Conservation (phyloP, 2,113 vertebrate species). For the Dermatemys mawii region DNA sequence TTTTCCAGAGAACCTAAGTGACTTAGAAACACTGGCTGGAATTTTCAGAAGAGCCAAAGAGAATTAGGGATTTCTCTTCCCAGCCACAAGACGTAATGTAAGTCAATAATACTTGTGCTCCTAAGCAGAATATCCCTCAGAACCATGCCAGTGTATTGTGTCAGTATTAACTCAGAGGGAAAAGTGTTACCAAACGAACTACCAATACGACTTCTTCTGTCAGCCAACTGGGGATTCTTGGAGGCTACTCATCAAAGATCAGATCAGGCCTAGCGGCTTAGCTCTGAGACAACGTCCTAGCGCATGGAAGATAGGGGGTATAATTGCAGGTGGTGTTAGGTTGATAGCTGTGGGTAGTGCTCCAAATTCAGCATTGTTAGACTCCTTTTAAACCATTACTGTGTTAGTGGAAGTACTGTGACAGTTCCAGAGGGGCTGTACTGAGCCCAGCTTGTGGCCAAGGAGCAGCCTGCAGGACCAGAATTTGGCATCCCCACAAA, state of each 20-base stretch:
- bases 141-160: background rate
- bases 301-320: background rate
- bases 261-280: background rate
- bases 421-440: background rate
- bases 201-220: background rate
- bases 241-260: background rate
- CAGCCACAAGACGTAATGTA: background rate
- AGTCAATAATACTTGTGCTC: background rate
- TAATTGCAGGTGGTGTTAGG: background rate
- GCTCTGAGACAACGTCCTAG: background rate
- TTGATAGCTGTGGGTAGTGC: background rate
- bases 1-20: background rate
- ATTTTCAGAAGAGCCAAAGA: background rate
- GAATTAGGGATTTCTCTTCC: background rate
- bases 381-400: background rate
- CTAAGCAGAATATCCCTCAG: background rate
- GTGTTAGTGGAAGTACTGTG: background rate
- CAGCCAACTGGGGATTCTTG: background rate
- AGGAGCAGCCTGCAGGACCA: rapidly evolving
- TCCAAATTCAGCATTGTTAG: background rate
- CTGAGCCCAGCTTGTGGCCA: background rate
- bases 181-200: background rate
- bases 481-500: background rate
- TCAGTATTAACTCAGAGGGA: background rate
- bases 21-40: background rate